phyloP scores from a whole-genome alignment of 2,797 vertebrate genomes.

The Bryconaethiops microstoma region DNA sequence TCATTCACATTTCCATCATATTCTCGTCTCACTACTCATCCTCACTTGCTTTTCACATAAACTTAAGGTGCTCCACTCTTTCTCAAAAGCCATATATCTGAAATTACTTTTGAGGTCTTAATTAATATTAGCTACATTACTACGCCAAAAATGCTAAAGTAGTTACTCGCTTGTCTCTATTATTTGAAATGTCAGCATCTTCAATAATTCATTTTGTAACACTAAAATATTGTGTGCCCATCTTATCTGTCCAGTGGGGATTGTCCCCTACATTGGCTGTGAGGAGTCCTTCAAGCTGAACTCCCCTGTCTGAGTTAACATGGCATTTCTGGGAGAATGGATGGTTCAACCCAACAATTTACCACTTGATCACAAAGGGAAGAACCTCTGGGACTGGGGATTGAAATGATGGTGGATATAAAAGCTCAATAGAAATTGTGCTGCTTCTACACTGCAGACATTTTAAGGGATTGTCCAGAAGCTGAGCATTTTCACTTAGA shows the following conservation, averaged over 20 bases:
- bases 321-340: slow-evolving; percentile 2
- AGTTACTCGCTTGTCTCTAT: too few species aligned
- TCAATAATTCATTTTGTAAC: too few species aligned
- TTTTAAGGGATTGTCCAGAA: neutral
- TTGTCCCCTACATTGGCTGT: neutral
- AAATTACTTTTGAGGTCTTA: too few species aligned
- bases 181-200: too few species aligned
- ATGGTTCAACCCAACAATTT: neutral
- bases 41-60: too few species aligned
- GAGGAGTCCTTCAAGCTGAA: neutral
- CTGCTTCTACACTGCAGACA: slow-evolving; percentile 1
- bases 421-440: neutral
- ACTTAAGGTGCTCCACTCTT: too few species aligned
- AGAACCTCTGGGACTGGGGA: neutral
- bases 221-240: too few species aligned
- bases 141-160: too few species aligned
- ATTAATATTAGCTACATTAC: too few species aligned
- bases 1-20: too few species aligned
- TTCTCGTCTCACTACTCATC: too few species aligned
- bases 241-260: neutral
- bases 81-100: too few species aligned
- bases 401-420: neutral
- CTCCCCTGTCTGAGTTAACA: neutral
- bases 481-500: neutral
- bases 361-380: neutral